A percentile compares a stretch with the other conserved stretches of the same genome.
These are phyloP conservation scores for Poeciliopsis paucimaculata DNA, from an alignment of 2,797 vertebrate species.

Conservation along the genomic window DNA sequence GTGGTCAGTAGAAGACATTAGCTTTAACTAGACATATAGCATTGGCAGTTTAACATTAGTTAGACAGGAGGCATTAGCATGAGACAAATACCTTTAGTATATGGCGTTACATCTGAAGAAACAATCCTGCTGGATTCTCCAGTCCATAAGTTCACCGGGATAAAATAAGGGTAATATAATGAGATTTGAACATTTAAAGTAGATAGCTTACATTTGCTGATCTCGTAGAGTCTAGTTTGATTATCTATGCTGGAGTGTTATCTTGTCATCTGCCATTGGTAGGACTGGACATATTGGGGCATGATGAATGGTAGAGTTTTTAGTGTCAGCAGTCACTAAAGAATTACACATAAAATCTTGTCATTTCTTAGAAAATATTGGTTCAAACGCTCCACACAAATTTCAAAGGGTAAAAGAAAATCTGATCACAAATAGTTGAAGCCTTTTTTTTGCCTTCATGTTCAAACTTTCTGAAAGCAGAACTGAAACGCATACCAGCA, in stretches of 20 bases:
- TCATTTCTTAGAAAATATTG: neutral
- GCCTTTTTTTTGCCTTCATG: neutral
- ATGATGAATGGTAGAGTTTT: neutral
- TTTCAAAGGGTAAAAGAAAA: neutral
- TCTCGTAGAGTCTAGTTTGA: neutral
- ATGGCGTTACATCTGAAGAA: too few relatives aligned
- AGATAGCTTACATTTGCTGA: too few relatives aligned
- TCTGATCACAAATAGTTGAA: neutral
- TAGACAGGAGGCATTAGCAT: too few relatives aligned
- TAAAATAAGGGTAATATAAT: too few relatives aligned
- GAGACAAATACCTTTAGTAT: too few relatives aligned
- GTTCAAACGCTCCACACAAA: neutral
- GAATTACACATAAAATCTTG: neutral
- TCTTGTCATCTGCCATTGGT: neutral
- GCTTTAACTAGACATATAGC: too few relatives aligned
- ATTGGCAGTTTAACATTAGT: too few relatives aligned
- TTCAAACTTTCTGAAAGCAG: neutral
- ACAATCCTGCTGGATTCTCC: too few relatives aligned
- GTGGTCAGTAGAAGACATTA: too few relatives aligned
- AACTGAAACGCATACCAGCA: neutral
- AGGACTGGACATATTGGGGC: neutral
- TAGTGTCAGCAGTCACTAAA: conserved; percentile 1
- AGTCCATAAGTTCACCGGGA: too few relatives aligned
- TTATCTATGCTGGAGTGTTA: neutral
- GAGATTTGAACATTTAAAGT: too few relatives aligned